These are phyloP conservation scores for Colinus virginianus DNA, from an alignment of 2,113 vertebrate genomes.

Conservation along the genomic window DNA sequence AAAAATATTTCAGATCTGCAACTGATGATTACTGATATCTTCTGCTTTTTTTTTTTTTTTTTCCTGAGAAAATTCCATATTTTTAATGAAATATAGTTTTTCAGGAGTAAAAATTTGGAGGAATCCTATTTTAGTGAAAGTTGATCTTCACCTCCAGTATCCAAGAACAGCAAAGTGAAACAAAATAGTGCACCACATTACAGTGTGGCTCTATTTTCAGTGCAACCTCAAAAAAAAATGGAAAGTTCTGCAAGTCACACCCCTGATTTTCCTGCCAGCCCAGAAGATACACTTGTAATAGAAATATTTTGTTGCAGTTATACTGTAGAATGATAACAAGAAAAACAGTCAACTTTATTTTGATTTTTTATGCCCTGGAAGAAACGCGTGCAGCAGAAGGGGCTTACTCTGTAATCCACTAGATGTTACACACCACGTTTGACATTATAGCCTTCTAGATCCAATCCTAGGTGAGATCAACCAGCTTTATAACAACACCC, in stretches of 20 bases:
- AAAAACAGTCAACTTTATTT: not conserved
- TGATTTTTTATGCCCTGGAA: not conserved
- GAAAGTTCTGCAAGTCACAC: too few species aligned
- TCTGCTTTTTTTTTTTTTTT: not conserved
- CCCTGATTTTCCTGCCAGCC: rapidly evolving
- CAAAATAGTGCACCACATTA: not conserved
- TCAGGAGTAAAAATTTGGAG: rapidly evolving
- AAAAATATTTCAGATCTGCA: not conserved
- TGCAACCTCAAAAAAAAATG: rapidly evolving
- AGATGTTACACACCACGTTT: not conserved
- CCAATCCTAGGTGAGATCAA: not conserved
- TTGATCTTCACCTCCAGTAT: too few species aligned
- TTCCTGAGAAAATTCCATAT: not conserved
- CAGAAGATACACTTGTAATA: not conserved
- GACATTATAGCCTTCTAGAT: not conserved
- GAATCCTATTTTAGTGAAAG: not conserved
- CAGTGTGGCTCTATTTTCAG: not conserved
- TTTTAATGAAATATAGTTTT: not conserved
- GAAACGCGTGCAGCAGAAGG: not conserved
- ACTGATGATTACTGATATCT: not conserved
- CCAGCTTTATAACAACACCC: not conserved
- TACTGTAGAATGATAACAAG: not conserved
- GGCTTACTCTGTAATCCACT: not conserved
- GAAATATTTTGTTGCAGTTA: not conserved
- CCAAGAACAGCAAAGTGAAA: rapidly evolving